Percentiles rank a stretch among this genome's conserved stretches.
Evolutionary conservation across 2,113 vertebrate genomes (phyloP).

Genomic region (Prunella fulvescens): DNA sequence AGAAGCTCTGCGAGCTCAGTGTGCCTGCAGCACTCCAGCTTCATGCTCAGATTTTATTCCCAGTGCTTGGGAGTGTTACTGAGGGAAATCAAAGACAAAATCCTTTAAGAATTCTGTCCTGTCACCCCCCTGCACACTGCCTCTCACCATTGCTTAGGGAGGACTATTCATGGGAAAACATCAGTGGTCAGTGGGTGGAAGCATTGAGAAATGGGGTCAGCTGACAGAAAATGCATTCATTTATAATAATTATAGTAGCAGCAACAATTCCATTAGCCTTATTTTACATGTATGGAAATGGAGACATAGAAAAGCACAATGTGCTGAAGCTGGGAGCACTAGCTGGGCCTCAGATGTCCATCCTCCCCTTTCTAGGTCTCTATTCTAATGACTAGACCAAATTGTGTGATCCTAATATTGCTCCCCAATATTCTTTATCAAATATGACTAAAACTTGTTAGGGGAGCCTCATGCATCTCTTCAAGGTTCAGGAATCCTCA

Average conservation of each 20-base stretch:
- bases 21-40: background rate
- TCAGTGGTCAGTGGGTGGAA: background rate
- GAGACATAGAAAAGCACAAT: background rate
- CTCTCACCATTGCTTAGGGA: background rate
- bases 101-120: background rate
- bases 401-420: background rate
- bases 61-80: background rate
- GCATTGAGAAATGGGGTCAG: background rate
- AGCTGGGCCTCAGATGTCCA: fast-evolving
- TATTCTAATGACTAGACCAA: background rate
- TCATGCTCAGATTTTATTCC: background rate
- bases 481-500: background rate
- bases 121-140: fast-evolving
- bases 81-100: background rate
- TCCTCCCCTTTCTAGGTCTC: background rate
- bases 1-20: background rate
- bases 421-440: background rate
- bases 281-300: background rate
- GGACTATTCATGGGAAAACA: background rate
- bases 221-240: background rate
- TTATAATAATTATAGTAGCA: background rate
- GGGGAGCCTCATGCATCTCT: background rate
- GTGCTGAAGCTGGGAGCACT: background rate
- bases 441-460: background rate
- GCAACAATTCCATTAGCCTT: background rate